These are phyloP conservation scores for Sibirionetta formosa DNA, from an alignment of 2,797 vertebrate species.

Conservation along the genomic window DNA sequence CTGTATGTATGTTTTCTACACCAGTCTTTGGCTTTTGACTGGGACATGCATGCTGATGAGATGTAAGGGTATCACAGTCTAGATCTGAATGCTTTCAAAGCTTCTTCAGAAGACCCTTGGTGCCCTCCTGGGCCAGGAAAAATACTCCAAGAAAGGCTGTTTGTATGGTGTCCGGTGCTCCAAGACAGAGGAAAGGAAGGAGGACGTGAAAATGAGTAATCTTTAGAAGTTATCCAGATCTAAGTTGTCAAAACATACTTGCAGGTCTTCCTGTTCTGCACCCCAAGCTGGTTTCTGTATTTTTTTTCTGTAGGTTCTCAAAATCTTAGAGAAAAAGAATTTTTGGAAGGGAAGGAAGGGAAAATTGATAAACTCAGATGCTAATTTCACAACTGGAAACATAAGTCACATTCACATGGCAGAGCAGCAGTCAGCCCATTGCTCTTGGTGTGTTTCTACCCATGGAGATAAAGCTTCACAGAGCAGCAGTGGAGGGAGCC, in stretches of 20 bases:
- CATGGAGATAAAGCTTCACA: background rate
- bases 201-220: conserved; percentile 9
- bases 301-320: conserved; percentile 1
- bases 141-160: background rate
- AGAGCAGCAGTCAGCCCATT: background rate
- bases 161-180: background rate
- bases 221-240: conserved; percentile 22
- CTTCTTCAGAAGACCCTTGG: conserved; percentile 3
- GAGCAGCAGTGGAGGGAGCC: background rate
- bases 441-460: background rate
- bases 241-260: background rate
- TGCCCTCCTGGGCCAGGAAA: background rate
- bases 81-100: background rate
- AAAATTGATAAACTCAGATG: background rate
- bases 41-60: background rate
- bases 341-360: background rate
- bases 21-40: background rate
- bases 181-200: background rate
- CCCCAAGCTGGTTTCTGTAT: background rate
- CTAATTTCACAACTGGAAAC: conserved; percentile 12
- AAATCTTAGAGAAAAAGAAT: background rate
- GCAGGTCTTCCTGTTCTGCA: background rate
- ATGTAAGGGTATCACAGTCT: background rate
- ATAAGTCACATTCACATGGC: background rate
- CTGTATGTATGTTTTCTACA: rapidly evolving